Percentiles rank a stretch among this genome's conserved stretches.
Evolutionary conservation across 2,113 vertebrate species (phyloP).

Genomic region (human): GRCh38 chr11:61686501-61687000

Average conservation of each 20-base stretch:
- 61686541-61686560: neutral
- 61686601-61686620: neutral
- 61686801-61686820: slow-evolving; percentile 70
- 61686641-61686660: neutral
- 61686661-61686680: neutral
- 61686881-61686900: neutral
- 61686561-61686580: neutral
- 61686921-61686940: neutral
- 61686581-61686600: neutral
- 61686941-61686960: neutral
- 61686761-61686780: slow-evolving; percentile 76
- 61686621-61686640: neutral
- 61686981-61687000: neutral
- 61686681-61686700: neutral
- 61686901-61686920: neutral
- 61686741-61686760: slow-evolving; percentile 32
- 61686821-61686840: slow-evolving; percentile 10
- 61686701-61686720: neutral
- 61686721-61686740: neutral
- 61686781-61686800: slow-evolving; percentile 60
- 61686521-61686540: neutral
- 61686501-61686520: slow-evolving; percentile 64
- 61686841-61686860: neutral
- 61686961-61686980: neutral
- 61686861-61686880: neutral